A percentile compares a stretch with the other conserved stretches of the same genome.
phyloP scores from a whole-genome alignment of 2,888 invertebrate species.

The Zaprionus bogoriensis region DNA sequence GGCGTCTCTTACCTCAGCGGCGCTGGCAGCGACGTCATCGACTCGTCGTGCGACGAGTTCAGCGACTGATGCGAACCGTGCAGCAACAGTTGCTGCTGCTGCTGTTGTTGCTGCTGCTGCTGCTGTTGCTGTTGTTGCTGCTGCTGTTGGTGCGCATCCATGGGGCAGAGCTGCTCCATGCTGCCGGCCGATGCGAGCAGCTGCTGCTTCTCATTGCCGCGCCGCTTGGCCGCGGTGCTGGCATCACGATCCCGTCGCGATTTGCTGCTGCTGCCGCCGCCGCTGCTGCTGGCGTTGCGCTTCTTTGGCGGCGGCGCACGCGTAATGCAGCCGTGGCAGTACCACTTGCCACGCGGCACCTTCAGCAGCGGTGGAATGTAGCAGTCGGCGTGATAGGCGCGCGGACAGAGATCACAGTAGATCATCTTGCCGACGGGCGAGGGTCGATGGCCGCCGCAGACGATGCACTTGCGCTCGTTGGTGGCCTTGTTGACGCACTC shows the following conservation, averaged over 20 bases:
- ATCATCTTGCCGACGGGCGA: conserved; percentile 86
- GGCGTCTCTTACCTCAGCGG: conserved; percentile 79
- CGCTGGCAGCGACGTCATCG: conserved; percentile 81
- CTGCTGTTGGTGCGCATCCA: conserved; percentile 41
- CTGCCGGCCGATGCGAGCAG: conserved; percentile 41
- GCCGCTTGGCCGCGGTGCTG: conserved; percentile 75
- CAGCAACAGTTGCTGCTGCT: conserved; percentile 72
- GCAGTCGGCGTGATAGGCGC: conserved; percentile 96
- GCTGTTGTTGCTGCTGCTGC: conserved; percentile 37
- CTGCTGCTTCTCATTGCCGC: conserved; percentile 54
- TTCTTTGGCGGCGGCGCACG: conserved; percentile 91
- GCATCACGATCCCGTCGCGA: conserved; percentile 82
- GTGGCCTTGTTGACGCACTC: conserved; percentile 97
- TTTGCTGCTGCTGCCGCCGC: conserved; percentile 84
- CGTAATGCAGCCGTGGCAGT: conserved; percentile 93
- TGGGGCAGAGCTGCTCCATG: conserved; percentile 47
- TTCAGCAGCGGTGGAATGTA: conserved; percentile 93
- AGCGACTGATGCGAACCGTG: conserved; percentile 79
- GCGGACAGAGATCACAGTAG: conserved; percentile 94
- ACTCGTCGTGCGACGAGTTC: conserved; percentile 82
- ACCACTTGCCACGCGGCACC: conserved; percentile 94
- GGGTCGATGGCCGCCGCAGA: conserved; percentile 91
- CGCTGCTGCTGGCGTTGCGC: conserved; percentile 79
- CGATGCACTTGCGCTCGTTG: conserved; percentile 95
- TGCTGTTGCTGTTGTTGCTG: conserved; percentile 36